Evolutionary conservation across 2,888 invertebrate species (phyloP).

Genomic region (Athalia rosae): DNA sequence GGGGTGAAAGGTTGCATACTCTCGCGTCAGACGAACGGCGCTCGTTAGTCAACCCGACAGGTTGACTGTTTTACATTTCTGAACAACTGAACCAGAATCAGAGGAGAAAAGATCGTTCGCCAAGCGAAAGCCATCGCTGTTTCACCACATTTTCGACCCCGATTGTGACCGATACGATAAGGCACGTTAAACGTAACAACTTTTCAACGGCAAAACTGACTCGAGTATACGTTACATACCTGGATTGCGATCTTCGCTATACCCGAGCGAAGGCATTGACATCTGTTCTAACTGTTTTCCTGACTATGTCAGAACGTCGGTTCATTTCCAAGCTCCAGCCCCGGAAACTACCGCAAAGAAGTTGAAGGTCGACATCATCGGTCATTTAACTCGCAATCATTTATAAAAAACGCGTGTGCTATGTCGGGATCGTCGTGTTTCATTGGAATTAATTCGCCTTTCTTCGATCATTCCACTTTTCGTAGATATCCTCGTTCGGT

Average conservation of each 20-base stretch:
- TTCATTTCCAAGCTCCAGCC: constrained; percentile 9
- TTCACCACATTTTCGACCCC: constrained; percentile 26
- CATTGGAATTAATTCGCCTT: not conserved
- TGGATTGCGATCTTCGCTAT: constrained; percentile 21
- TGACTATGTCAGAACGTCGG: constrained; percentile 9
- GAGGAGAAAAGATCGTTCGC: not conserved
- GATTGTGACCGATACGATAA: constrained; percentile 19
- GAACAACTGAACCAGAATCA: not conserved
- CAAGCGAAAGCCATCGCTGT: constrained; percentile 18
- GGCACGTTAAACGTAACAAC: not conserved
- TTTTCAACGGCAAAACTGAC: not conserved
- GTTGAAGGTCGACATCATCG: constrained; percentile 27
- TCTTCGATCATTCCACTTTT: not conserved
- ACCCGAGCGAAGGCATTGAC: not conserved
- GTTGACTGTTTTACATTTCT: not conserved
- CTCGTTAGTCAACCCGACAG: not conserved
- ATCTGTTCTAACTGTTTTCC: constrained; percentile 38
- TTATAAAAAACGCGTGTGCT: not conserved
- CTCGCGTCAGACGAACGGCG: constrained; percentile 13
- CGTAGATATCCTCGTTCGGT: not conserved
- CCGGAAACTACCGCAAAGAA: constrained; percentile 20
- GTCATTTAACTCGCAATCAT: constrained; percentile 22
- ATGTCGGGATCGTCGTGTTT: not conserved
- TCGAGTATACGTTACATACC: not conserved
- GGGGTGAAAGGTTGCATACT: constrained; percentile 8